Evolutionary conservation across 2,113 vertebrate genomes (phyloP).

Genomic region (Corydoras sp.): DNA sequence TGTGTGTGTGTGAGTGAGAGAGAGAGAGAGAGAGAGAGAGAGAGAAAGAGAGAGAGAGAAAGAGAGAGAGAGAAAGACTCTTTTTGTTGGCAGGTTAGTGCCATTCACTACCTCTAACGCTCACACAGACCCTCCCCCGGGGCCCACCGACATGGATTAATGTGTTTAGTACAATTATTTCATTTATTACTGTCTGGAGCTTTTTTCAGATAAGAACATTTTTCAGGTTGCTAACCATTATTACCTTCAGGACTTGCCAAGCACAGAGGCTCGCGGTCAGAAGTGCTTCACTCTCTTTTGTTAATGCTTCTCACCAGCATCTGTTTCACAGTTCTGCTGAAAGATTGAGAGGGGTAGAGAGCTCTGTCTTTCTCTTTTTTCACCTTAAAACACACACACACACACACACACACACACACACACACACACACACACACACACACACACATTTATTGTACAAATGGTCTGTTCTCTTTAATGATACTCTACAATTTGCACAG

Average conservation of each 20-base stretch:
- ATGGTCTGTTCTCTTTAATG: conserved; percentile 12
- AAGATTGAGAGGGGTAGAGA: conserved; percentile 41
- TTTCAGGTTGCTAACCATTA: conserved; percentile 56
- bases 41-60: conserved; percentile 31
- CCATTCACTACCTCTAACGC: conserved; percentile 48
- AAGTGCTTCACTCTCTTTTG: conserved; percentile 43
- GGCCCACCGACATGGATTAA: conserved; percentile 50
- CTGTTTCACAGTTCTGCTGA: conserved; percentile 44
- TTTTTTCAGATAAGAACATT: conserved; percentile 55
- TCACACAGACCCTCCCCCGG: conserved; percentile 41
- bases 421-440: neutral
- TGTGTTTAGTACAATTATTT: conserved; percentile 56
- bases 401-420: neutral
- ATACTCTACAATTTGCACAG: neutral
- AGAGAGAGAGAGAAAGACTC: conserved; percentile 39
- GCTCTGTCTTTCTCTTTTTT: conserved; percentile 37
- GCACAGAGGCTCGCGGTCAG: conserved; percentile 38
- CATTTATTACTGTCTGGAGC: conserved; percentile 55
- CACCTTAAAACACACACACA: neutral
- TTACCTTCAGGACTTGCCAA: conserved; percentile 51
- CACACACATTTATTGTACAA: conserved; percentile 12
- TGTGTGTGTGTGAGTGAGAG: conserved; percentile 6
- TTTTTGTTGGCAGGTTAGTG: conserved; percentile 50
- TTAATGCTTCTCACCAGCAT: conserved; percentile 47
- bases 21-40: conserved; percentile 35